Evolutionary conservation across 2,113 vertebrate species (phyloP).

Genomic region (Calidris pygmaea): DNA sequence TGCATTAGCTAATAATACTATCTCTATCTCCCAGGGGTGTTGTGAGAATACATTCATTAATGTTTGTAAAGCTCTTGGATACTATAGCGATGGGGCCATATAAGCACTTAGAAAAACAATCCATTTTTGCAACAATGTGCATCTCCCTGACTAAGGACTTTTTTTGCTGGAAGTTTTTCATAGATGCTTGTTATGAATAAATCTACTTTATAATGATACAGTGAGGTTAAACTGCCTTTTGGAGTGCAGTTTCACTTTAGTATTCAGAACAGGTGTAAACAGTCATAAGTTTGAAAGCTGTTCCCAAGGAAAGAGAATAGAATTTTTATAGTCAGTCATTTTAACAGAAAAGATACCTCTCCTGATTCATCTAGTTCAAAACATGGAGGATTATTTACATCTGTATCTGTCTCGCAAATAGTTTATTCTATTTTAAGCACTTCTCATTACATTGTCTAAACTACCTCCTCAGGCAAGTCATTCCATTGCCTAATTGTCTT

Average conservation of each 20-base stretch:
- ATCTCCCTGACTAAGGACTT: slow-evolving; percentile 61
- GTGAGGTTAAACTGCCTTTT: slow-evolving; percentile 61
- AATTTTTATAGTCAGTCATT: slow-evolving; percentile 11
- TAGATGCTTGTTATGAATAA: slow-evolving; percentile 53
- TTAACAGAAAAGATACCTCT: slow-evolving; percentile 15
- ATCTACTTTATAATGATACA: slow-evolving; percentile 57
- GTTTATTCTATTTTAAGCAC: slow-evolving; percentile 53
- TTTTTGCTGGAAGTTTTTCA: slow-evolving; percentile 63
- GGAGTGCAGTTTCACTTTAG: slow-evolving; percentile 36
- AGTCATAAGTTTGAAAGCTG: slow-evolving; percentile 32
- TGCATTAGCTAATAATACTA: slow-evolving; percentile 71
- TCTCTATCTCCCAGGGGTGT: slow-evolving; percentile 60
- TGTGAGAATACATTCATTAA: slow-evolving; percentile 70
- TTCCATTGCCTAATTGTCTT: slow-evolving; percentile 59
- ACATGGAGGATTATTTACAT: slow-evolving; percentile 56
- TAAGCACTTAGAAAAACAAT: slow-evolving; percentile 64
- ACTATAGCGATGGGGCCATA: slow-evolving; percentile 6
- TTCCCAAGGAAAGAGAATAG: slow-evolving; percentile 22
- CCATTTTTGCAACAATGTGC: slow-evolving; percentile 54
- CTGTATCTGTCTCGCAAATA: slow-evolving; percentile 27
- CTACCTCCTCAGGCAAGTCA: slow-evolving; percentile 52
- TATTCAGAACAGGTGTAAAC: slow-evolving; percentile 59
- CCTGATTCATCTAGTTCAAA: slow-evolving; percentile 30
- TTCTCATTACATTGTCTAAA: slow-evolving; percentile 57
- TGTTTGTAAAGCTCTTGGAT: slow-evolving; percentile 58